Evolutionary conservation across 2,113 vertebrate genomes (phyloP), one percentile per base, ranked within the genome.

Genomic region (Rhadina sibilatrix): DNA sequence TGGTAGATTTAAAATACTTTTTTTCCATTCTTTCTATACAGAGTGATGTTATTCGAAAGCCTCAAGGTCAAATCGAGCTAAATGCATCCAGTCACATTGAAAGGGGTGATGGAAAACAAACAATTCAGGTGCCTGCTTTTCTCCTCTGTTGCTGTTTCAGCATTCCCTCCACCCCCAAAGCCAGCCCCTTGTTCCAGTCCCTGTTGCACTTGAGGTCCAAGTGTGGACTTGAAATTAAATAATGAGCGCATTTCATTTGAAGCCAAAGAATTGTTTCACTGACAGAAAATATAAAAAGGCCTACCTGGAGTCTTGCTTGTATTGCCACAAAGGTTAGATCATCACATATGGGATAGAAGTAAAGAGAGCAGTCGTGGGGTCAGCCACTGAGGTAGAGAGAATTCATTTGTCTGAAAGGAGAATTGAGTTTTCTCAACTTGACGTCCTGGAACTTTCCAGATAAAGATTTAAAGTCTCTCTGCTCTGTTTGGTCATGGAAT

Each of bases 21-120:
- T 64, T 89, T 92, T 57, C 78, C 59, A 89, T 96, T 96, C 52
- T 94, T 97, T 90, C 63, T 52, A 5, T 74, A 72, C 94, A 99
- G 99, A 99, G 99, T 42, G 99, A 99, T 71, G 99, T 99, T 23
- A 99, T 99, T 97, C 97, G 98, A 95, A 99, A 99, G 93, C 99
- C 99, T 86, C 99, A 99, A 93, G 99, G 99, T 94, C 99, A 99
- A 96, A 99, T 99, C 89, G 99, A 99, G 97, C 98, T 99, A 93
- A 99, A 98, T 79, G 97, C 98, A 83, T 98, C 98, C 74, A 99
- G 99, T 96, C 99, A 96, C 87, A 99, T 99, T 88, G 90, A 98
- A 93, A 99, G 99, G 37, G 99, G 99, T 16, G 99, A 99, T 35
- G 99, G 98, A 74, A 99, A 99, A 91, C 99, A 99, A 97, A 99